phyloP scores from a whole-genome alignment of 2,113 vertebrate species.

The Smithornis capensis region DNA sequence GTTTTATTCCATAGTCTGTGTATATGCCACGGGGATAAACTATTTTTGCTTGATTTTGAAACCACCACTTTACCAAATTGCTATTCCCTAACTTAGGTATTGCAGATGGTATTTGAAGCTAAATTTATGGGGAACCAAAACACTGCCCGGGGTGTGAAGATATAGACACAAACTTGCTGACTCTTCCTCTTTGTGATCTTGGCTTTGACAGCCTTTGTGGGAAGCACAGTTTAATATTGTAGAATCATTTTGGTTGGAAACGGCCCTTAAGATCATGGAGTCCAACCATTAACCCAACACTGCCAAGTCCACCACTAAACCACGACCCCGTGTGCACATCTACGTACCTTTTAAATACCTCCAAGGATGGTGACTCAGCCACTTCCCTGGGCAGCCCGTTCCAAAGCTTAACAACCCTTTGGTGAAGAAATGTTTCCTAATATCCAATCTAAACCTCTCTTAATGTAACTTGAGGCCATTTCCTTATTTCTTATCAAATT shows the following conservation, averaged over 20 bases:
- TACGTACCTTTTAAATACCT: background rate
- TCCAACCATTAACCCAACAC: background rate
- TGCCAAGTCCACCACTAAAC: background rate
- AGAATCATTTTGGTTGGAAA: background rate
- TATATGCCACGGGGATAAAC: background rate
- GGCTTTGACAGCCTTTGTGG: background rate
- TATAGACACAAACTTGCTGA: background rate
- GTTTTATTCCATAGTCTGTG: background rate
- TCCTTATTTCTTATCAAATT: background rate
- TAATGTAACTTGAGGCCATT: background rate
- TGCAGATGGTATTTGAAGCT: background rate
- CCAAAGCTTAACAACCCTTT: background rate
- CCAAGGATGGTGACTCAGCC: background rate
- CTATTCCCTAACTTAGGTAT: background rate
- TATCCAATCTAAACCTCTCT: background rate
- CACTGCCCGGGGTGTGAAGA: background rate
- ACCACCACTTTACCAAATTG: background rate
- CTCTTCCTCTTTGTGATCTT: background rate
- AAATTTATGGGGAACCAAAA: background rate
- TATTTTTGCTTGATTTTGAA: background rate
- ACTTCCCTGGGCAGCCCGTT: background rate
- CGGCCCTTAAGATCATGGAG: background rate
- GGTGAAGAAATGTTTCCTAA: background rate
- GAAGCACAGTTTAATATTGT: background rate
- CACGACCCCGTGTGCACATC: background rate